Conservation (phyloP, 2,888 invertebrate species). For the Thecocarcelia acutangulata region DNA sequence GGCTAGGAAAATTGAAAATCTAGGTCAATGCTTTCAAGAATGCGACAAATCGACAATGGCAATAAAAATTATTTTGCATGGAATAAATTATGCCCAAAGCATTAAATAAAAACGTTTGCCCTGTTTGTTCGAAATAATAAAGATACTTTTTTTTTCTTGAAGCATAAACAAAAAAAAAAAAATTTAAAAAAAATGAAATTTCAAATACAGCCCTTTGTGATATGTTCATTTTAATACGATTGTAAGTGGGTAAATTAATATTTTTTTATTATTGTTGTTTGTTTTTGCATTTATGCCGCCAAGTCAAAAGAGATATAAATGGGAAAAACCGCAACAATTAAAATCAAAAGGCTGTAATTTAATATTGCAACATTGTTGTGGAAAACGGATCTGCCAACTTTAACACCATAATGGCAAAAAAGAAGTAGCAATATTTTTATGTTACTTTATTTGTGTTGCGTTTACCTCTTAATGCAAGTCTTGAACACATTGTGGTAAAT, state of each 20-base stretch:
- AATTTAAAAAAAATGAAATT: not conserved
- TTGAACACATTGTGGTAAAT: too few species aligned
- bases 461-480: too few species aligned
- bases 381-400: not conserved
- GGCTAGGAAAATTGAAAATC: slow-evolving; percentile 55
- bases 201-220: slow-evolving; percentile 8
- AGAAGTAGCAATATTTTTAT: too few species aligned
- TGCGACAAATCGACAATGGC: slow-evolving; percentile 69
- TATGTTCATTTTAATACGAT: slow-evolving; percentile 2
- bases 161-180: slow-evolving; percentile 8
- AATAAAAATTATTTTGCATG: slow-evolving; percentile 57
- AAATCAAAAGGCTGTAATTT: slow-evolving; percentile 25
- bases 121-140: slow-evolving; percentile 18
- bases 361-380: slow-evolving; percentile 39
- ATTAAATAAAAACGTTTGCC: slow-evolving; percentile 43
- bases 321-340: slow-evolving; percentile 36
- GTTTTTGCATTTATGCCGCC: slow-evolving; percentile 5
- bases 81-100: slow-evolving; percentile 57
- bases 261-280: slow-evolving; percentile 19
- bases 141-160: slow-evolving; percentile 15
- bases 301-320: slow-evolving; percentile 11
- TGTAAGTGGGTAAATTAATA: slow-evolving; percentile 37
- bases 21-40: slow-evolving; percentile 68
- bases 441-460: too few species aligned
- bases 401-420: too few species aligned